Conservation (phyloP, 2,888 invertebrate genomes). For the Drosophila anomalipes region DNA sequence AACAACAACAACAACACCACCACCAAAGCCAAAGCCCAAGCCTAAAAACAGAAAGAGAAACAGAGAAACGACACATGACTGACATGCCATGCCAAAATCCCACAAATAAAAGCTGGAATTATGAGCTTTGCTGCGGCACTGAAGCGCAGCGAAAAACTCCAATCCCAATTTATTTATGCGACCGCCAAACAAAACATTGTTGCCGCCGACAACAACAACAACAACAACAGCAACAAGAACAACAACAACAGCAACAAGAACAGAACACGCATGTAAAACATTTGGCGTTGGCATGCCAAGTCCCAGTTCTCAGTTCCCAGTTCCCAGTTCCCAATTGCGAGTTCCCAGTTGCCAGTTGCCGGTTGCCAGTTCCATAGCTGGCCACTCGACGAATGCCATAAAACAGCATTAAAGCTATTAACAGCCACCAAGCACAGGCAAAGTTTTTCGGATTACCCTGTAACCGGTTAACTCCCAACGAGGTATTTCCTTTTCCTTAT, state of each 20-base stretch:
- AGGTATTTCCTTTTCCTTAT: not conserved
- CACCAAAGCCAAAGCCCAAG: not conserved
- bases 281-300: constrained; percentile 78
- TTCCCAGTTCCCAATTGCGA: constrained; percentile 34
- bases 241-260: constrained; percentile 23
- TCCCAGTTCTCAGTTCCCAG: constrained; percentile 44
- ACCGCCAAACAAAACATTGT: constrained; percentile 73
- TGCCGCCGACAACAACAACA: constrained; percentile 58
- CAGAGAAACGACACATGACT: constrained; percentile 67
- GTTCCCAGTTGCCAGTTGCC: constrained; percentile 4
- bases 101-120: constrained; percentile 82
- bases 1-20: not conserved
- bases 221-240: constrained; percentile 38
- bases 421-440: constrained; percentile 55
- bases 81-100: constrained; percentile 79
- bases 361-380: constrained; percentile 41
- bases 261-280: constrained; percentile 74
- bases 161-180: constrained; percentile 79
- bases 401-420: constrained; percentile 78
- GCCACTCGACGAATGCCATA: constrained; percentile 76
- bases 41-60: constrained; percentile 13
- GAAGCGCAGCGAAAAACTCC: constrained; percentile 34
- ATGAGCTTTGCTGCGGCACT: constrained; percentile 69
- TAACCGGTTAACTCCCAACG: not conserved
- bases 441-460: constrained; percentile 46